These are phyloP conservation scores for Monochamus saltuarius DNA, from an alignment of 1,140 invertebrate species.

Conservation along the genomic window DNA sequence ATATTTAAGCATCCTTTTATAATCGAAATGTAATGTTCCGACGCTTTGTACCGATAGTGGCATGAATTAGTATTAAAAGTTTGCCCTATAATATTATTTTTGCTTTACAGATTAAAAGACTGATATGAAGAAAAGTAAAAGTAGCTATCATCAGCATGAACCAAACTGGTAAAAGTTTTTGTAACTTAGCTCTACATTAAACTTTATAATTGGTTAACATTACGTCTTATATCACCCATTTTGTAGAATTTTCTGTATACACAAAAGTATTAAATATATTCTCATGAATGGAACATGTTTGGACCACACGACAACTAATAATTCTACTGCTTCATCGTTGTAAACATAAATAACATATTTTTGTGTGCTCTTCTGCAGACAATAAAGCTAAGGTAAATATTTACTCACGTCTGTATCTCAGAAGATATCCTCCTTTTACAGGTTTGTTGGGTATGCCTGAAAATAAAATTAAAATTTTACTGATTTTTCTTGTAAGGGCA, in stretches of 20 bases:
- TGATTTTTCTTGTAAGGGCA: neutral
- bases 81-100: too few relatives aligned
- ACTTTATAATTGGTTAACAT: too few relatives aligned
- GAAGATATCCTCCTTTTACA: slow-evolving; percentile 66
- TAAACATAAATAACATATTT: neutral
- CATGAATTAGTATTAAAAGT: too few relatives aligned
- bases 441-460: slow-evolving; percentile 63
- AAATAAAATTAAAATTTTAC: slow-evolving; percentile 41
- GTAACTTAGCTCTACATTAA: too few relatives aligned
- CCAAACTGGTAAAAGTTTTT: too few relatives aligned
- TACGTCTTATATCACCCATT: neutral
- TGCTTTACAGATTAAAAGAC: too few relatives aligned
- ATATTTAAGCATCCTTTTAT: too few relatives aligned
- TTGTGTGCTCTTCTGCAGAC: neutral
- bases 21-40: too few relatives aligned
- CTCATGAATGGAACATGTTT: slow-evolving; percentile 7
- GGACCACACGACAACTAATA: slow-evolving; percentile 2
- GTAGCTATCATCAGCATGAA: too few relatives aligned
- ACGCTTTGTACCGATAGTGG: too few relatives aligned
- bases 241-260: neutral
- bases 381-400: slow-evolving; percentile 6
- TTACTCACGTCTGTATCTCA: slow-evolving; percentile 66
- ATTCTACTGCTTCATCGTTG: neutral
- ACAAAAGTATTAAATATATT: slow-evolving; percentile 10
- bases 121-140: too few relatives aligned